These are phyloP conservation scores for Mellivora capensis DNA, from an alignment of 2,113 vertebrate genomes.

Conservation along the genomic window DNA sequence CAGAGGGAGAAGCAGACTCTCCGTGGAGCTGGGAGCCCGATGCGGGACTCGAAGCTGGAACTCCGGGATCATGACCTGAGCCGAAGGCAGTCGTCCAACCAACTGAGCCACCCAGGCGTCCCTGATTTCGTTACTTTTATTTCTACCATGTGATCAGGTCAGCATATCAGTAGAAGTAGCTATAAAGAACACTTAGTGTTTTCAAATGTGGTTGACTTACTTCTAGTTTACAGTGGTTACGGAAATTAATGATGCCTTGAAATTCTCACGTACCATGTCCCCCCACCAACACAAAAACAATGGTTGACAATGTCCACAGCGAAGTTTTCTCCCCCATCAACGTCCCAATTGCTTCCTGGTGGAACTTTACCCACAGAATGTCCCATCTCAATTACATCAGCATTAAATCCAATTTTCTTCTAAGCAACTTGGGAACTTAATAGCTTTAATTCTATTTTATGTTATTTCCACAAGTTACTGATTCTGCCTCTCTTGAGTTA, in stretches of 20 bases:
- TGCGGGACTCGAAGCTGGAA: too few species aligned
- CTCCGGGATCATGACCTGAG: too few species aligned
- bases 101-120: too few species aligned
- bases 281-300: not conserved
- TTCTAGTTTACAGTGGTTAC: not conserved
- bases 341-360: not conserved
- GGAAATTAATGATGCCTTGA: not conserved
- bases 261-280: not conserved
- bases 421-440: not conserved
- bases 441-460: conserved; percentile 25
- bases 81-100: too few species aligned
- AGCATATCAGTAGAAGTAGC: not conserved
- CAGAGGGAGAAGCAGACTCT: too few species aligned
- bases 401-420: conserved; percentile 27
- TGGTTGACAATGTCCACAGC: not conserved
- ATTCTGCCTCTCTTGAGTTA: conserved; percentile 28
- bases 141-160: not conserved
- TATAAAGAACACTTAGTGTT: not conserved
- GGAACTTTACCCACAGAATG: not conserved
- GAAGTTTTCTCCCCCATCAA: not conserved
- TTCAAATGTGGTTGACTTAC: not conserved
- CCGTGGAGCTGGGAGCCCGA: too few species aligned
- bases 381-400: not conserved
- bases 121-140: not conserved
- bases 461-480: not conserved